A percentile compares a stretch with the other conserved stretches of the same genome.
Evolutionary conservation across 92 coral and sea anemone species (phyloP).

Genomic region (Porites cylindrica): DNA sequence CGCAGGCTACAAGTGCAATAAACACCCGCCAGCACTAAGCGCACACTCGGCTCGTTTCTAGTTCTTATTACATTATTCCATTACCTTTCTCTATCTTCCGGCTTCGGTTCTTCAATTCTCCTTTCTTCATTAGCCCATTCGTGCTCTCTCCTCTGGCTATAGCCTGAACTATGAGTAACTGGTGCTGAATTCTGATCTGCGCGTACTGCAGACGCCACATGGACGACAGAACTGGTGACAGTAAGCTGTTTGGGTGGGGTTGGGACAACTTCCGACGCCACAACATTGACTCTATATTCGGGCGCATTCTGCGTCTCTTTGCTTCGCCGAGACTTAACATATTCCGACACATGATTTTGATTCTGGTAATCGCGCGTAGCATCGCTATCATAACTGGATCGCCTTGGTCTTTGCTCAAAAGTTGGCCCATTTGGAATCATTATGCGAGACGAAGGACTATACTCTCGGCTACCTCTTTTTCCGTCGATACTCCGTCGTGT

Average conservation of each 20-base stretch:
- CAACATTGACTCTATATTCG: conserved; percentile 17
- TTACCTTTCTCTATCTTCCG: conserved; percentile 28
- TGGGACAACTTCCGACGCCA: conserved; percentile 24
- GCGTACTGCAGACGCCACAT: conserved; percentile 6
- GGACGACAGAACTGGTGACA: conserved; percentile 39
- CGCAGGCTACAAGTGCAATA: no score
- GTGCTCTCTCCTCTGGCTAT: conserved; percentile 10
- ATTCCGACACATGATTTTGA: conserved; percentile 1
- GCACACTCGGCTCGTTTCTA: neutral
- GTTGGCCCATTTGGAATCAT: conserved; percentile 9
- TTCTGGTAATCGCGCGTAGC: conserved; percentile 2
- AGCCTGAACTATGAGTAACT: neutral
- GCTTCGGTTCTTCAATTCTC: conserved; percentile 15
- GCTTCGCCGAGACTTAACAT: neutral
- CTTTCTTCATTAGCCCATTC: conserved; percentile 26
- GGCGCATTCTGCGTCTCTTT: conserved; percentile 6
- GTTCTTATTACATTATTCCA: neutral
- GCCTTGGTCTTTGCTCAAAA: neutral
- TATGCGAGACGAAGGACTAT: conserved; percentile 18
- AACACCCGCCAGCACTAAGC: no score
- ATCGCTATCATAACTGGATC: conserved; percentile 20
- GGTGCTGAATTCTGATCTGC: neutral
- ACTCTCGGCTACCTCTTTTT: neutral
- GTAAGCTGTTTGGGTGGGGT: conserved; percentile 6
- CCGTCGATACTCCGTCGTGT: no score